A percentile compares a stretch with the other conserved stretches of the same genome.
Evolutionary conservation across 2,888 invertebrate species (phyloP).

Genomic region (Protula sp.): DNA sequence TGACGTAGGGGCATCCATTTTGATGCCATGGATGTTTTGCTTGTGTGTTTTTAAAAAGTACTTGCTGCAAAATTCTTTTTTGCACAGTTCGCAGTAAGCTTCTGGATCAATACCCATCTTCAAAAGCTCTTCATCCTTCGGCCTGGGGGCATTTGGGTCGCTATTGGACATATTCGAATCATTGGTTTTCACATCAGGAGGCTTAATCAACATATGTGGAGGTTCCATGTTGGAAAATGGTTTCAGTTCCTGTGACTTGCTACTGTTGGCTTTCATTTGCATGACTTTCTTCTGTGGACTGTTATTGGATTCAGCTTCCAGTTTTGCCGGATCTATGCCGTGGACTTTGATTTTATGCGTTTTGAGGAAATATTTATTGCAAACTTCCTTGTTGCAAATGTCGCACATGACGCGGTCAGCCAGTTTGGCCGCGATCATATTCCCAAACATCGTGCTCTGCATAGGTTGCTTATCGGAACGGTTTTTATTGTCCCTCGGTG

Average conservation of each 20-base stretch:
- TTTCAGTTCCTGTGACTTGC: not conserved
- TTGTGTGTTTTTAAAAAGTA: constrained; percentile 96
- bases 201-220: not conserved
- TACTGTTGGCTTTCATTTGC: not conserved
- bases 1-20: constrained; percentile 8
- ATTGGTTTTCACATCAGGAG: constrained; percentile 1
- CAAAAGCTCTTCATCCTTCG: constrained; percentile 37
- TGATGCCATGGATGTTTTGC: constrained; percentile 92
- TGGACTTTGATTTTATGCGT: constrained; percentile 99
- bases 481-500: constrained; percentile 4
- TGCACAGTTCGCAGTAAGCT: constrained; percentile 66
- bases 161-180: constrained; percentile 8
- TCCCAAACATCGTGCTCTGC: constrained; percentile 41
- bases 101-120: constrained; percentile 53
- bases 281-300: not conserved
- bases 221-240: not conserved
- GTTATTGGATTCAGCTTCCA: constrained; percentile 16
- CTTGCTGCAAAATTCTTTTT: constrained; percentile 96
- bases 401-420: constrained; percentile 64
- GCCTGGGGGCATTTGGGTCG: constrained; percentile 3
- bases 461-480: not conserved
- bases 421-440: constrained; percentile 52
- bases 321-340: constrained; percentile 32
- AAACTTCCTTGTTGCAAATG: constrained; percentile 96
- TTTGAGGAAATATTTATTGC: constrained; percentile 99